Base-by-base conservation (phyloP, 2,888 invertebrate species). In the Cotesia congregata region DNA sequence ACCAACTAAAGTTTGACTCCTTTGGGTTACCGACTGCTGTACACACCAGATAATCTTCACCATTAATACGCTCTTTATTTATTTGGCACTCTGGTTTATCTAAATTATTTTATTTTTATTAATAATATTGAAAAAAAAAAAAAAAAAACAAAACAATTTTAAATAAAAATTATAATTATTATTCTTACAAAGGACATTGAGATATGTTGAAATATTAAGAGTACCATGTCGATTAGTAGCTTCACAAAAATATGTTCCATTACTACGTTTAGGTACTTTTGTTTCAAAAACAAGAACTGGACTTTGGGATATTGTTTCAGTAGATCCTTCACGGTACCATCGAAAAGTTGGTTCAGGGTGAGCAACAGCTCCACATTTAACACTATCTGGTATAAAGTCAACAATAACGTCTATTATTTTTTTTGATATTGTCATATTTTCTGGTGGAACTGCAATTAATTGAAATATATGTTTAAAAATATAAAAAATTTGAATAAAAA, bases 11-110 rank as follows among this genome's bases (percentile, higher is more conserved):
- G 76, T 93, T 92, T 83, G 95, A 94, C 82, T 93, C 92, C 67
- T 91, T 90, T 0, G 97, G 97, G 90, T 97, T 97, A 17, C 96
- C 96, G 76, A 92, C 91, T 0, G 95, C 96, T 30, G 94, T 94
- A 89, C 97, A 97, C 61, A 95, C 93, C 73, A 97, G 90, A 74
- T 95, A 93, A 87, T 95, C 94, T 80, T 93, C 92, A 40, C 95
- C 95, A 78, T 95, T 92, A 73, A 93, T 91, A 86, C 94, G 94
- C 61, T 91, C 92, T 83, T 94, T 93, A 79, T 94, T 93, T 83
- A 97, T 95, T 73, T 93, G 93, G 87, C 97, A 97, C 85, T 95
- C 94, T 0, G 97, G 97, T 83, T 95, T 93, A 91, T 93, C 97
- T 97, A 90, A 12, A 90, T 90, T 73, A 80, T 80, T 15, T n/a